Conservation (phyloP, 2,797 vertebrate genomes). For the Crocodylus rhombifer region DNA sequence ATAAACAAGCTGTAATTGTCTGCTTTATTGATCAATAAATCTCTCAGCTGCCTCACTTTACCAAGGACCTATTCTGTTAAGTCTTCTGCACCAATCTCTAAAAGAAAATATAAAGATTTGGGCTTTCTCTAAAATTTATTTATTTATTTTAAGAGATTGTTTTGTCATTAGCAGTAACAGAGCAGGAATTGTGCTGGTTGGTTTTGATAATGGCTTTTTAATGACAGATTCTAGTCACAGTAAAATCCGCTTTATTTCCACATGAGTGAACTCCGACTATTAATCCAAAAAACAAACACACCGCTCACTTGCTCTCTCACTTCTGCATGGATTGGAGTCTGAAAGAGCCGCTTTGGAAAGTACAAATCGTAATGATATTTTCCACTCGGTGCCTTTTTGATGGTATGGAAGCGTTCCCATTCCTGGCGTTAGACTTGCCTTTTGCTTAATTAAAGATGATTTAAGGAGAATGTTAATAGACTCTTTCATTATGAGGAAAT, state of each 20-base stretch:
- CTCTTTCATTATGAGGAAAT: slow-evolving; percentile 45
- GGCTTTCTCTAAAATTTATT: slow-evolving; percentile 36
- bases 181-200: slow-evolving; percentile 39
- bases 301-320: slow-evolving; percentile 1
- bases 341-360: neutral
- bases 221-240: slow-evolving; percentile 63
- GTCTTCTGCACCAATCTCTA: slow-evolving; percentile 30
- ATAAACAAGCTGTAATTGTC: slow-evolving; percentile 80
- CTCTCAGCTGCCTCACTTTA: slow-evolving; percentile 71
- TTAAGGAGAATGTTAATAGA: slow-evolving; percentile 49
- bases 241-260: slow-evolving; percentile 70
- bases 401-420: slow-evolving; percentile 34
- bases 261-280: slow-evolving; percentile 53
- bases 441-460: slow-evolving; percentile 59
- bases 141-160: slow-evolving; percentile 48
- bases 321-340: neutral
- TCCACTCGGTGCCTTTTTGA: neutral
- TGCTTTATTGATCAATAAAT: slow-evolving; percentile 83
- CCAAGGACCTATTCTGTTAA: slow-evolving; percentile 8
- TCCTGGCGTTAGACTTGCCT: neutral
- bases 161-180: slow-evolving; percentile 72
- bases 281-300: slow-evolving; percentile 41
- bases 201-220: slow-evolving; percentile 73
- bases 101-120: slow-evolving; percentile 19
- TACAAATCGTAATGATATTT: slow-evolving; percentile 12